Evolutionary conservation across 2,888 invertebrate genomes (phyloP), one percentile per base, ranked within the genome.

Genomic region (Tachina fera): DNA sequence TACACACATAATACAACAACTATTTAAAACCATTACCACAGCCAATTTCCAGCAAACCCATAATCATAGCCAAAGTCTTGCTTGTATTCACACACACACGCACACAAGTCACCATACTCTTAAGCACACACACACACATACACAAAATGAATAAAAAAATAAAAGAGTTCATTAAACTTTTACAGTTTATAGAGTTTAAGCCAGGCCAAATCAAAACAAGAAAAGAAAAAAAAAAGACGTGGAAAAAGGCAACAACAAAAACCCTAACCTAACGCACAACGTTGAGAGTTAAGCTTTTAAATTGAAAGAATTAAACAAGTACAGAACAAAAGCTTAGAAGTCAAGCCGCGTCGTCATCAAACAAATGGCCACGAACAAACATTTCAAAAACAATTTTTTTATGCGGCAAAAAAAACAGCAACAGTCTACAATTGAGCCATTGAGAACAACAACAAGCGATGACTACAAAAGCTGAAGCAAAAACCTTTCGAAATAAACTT

Each of bases 251-350:
- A 43, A 72, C 39, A 65, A 51, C 19, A 41, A 53, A 22, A 22
- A 86, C 82, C 85, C 82, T 86, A 86, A 86, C 85, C 85, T 86
- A 79, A 86, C 85, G 79, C 85, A 86, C 85, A 31, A 60, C 6
- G 11, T 45, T 61, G 60, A 67, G 60, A 79, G 83, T 86, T 86
- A 45, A 85, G 74, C 63, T 77, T 70, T 47, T 3, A 19, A 65
- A 47, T n/a, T 51, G 31, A 31, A 60, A 63, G 5, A 63, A 43
- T 58, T 41, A 19, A 77, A 56, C 47, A 65, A 31, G 31, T 22
- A 76, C 45, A 47, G 67, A 70, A 56, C 22, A 63, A 53, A 75
- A 72, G 83, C 77, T 83, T 74, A 70, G 61, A 79, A 79, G 56
- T 67, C 68, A 16, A 65, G 72, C 71, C 78, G 78, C 70, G 47